These are phyloP conservation scores for Oedothorax gibbosus DNA, from an alignment of 1,140 invertebrate genomes.

Conservation along the genomic window DNA sequence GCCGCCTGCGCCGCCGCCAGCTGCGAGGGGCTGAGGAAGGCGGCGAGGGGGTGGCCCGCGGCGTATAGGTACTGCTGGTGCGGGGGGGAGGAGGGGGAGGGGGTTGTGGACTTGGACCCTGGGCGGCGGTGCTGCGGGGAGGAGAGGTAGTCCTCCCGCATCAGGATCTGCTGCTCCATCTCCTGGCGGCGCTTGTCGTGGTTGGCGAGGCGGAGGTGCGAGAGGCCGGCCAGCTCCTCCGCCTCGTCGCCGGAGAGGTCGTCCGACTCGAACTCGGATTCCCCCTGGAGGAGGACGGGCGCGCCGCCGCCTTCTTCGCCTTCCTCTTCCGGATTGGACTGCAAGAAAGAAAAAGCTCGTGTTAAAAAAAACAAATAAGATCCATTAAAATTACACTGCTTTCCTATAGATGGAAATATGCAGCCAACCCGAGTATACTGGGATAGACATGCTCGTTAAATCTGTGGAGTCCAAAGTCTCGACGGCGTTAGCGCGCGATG, in stretches of 20 bases:
- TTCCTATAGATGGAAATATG: too few species aligned
- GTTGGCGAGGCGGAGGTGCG: neutral
- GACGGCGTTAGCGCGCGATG: too few species aligned
- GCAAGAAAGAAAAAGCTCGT: constrained; percentile 3
- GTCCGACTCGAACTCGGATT: constrained; percentile 44
- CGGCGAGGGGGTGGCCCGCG: constrained; percentile 9
- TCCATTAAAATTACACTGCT: constrained; percentile 65
- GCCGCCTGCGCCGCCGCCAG: constrained; percentile 15
- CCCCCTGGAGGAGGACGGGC: neutral
- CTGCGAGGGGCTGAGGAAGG: constrained; percentile 20
- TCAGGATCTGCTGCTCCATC: constrained; percentile 11
- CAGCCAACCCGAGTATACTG: constrained; percentile 72
- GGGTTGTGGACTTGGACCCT: constrained; percentile 35
- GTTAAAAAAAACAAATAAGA: constrained; percentile 65
- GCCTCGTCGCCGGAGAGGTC: constrained; percentile 23
- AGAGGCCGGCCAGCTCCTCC: constrained; percentile 33
- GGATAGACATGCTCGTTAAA: too few species aligned
- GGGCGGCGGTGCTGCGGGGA: constrained; percentile 4
- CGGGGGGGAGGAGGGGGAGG: constrained; percentile 30
- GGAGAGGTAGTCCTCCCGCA: constrained; percentile 41
- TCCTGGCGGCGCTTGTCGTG: constrained; percentile 11
- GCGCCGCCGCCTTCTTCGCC: constrained; percentile 54
- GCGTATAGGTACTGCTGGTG: constrained; percentile 51
- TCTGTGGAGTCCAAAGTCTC: too few species aligned
- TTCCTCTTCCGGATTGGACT: constrained; percentile 62